Evolutionary conservation across 2,797 vertebrate genomes (phyloP).

Genomic region (Gila robusta): DNA sequence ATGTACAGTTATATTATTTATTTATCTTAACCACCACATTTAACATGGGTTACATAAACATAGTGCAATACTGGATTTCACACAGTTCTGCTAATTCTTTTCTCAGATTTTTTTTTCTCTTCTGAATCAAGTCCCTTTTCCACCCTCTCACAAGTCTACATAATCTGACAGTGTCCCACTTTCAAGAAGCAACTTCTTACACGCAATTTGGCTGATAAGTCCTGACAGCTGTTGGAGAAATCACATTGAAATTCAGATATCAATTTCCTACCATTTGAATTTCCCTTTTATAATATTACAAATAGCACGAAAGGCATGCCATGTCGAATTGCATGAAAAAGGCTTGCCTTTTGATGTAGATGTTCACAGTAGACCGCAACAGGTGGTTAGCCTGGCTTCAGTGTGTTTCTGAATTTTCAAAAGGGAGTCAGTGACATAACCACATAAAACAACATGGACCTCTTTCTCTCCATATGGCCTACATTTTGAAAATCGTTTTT

Average conservation of each 20-base stretch:
- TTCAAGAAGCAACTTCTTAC: slow-evolving; percentile 25
- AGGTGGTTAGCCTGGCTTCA: slow-evolving; percentile 7
- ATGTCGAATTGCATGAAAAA: slow-evolving; percentile 36
- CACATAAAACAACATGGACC: slow-evolving; percentile 2
- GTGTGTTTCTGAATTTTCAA: slow-evolving; percentile 30
- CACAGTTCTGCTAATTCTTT: not conserved
- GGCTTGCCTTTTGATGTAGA: slow-evolving; percentile 49
- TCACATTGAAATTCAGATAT: slow-evolving; percentile 52
- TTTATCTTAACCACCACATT: too few relatives aligned
- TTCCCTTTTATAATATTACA: slow-evolving; percentile 42
- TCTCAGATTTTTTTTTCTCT: not conserved
- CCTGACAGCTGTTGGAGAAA: slow-evolving; percentile 45
- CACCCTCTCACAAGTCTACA: not conserved
- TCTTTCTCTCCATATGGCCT: not conserved
- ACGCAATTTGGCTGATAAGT: slow-evolving; percentile 36
- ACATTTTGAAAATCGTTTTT: not conserved
- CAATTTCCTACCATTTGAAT: slow-evolving; percentile 50
- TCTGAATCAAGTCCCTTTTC: slow-evolving; percentile 6
- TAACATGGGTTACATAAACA: not conserved
- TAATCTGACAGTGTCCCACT: slow-evolving; percentile 44
- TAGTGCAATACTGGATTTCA: not conserved
- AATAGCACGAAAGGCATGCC: slow-evolving; percentile 27
- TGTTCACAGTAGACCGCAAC: slow-evolving; percentile 18
- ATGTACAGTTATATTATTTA: too few relatives aligned
- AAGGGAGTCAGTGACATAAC: slow-evolving; percentile 12